Evolutionary conservation across 2,113 vertebrate species (phyloP).

Genomic region (Orycteropus afer): DNA sequence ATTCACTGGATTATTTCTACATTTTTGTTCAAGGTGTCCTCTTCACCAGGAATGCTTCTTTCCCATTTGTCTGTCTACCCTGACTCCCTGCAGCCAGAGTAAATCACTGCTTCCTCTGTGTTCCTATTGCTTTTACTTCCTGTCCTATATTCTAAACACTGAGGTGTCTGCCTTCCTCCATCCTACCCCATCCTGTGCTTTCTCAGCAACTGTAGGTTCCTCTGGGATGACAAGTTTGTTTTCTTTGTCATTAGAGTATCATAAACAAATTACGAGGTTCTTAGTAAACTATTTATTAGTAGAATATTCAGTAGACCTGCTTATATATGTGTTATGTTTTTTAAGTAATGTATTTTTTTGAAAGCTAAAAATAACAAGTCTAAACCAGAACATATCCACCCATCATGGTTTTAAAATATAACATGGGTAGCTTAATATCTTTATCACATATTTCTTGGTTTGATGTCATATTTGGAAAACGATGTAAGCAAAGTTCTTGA

Average conservation of each 20-base stretch:
- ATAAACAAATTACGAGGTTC: background rate
- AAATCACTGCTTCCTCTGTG: background rate
- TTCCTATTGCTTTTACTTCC: background rate
- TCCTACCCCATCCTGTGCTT: background rate
- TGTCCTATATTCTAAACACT: background rate
- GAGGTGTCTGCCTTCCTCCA: background rate
- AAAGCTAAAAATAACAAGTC: slow-evolving; percentile 14
- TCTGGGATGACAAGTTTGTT: background rate
- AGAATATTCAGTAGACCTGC: slow-evolving; percentile 16
- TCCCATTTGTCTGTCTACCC: background rate
- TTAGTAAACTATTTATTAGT: background rate
- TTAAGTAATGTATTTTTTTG: background rate
- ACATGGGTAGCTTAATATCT: background rate
- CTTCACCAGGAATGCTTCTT: background rate
- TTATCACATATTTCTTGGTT: slow-evolving; percentile 11
- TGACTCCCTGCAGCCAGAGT: background rate
- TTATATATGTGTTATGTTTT: background rate
- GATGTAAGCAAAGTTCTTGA: background rate
- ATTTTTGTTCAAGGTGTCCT: background rate
- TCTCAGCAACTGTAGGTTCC: background rate
- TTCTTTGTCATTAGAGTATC: background rate
- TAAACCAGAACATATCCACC: background rate
- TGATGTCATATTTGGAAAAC: background rate
- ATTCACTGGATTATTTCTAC: background rate
- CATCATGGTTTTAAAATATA: slow-evolving; percentile 19